These are phyloP conservation scores for Steinernema scapterisci DNA, from an alignment of 2,888 invertebrate genomes.

Conservation along the genomic window DNA sequence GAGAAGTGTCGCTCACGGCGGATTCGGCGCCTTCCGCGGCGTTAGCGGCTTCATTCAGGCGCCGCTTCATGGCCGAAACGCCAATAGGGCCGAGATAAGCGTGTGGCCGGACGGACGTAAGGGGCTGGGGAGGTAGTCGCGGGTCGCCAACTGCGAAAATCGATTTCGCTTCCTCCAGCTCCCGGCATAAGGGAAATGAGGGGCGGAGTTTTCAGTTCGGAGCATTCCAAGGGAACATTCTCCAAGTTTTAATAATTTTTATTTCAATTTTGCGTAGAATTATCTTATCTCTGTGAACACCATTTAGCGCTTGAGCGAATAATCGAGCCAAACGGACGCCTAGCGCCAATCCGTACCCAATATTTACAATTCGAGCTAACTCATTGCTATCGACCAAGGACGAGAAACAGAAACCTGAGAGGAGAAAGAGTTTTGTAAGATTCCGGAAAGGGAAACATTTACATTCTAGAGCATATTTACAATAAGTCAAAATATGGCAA, in stretches of 20 bases:
- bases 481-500: not conserved
- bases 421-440: no score
- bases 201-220: not conserved
- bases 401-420: slow-evolving; percentile 7
- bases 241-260: not conserved
- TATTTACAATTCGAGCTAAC: not conserved
- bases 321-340: not conserved
- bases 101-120: no score
- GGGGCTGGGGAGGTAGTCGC: not conserved
- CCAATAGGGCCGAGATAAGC: no score
- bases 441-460: not conserved
- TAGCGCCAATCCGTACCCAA: not conserved
- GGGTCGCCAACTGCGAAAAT: not conserved
- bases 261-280: slow-evolving; percentile 9
- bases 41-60: no score
- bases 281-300: slow-evolving; percentile 28
- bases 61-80: no score
- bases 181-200: not conserved
- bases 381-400: slow-evolving; percentile 10
- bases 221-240: not conserved
- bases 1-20: not conserved
- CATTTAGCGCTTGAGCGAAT: slow-evolving; percentile 1
- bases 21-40: not conserved
- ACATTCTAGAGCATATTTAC: not conserved
- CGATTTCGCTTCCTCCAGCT: not conserved